These are phyloP conservation scores for Chrysochloris asiatica DNA, from an alignment of 2,113 vertebrate genomes.

Conservation along the genomic window DNA sequence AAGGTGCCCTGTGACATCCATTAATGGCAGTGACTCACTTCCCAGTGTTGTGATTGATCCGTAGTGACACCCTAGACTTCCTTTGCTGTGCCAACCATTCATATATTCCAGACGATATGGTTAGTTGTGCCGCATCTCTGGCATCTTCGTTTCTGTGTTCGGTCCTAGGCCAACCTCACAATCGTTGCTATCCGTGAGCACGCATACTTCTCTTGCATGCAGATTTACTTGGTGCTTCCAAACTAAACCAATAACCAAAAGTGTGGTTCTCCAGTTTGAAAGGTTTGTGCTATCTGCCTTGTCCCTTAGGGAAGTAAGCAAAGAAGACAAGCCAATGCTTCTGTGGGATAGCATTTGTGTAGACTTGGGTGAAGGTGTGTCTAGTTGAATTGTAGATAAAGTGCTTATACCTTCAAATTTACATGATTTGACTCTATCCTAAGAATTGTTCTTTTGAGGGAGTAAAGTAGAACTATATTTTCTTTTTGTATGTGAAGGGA, in stretches of 20 bases:
- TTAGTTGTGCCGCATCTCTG: conserved; percentile 42
- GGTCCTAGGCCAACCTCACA: too few relatives aligned
- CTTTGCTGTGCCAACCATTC: conserved; percentile 64
- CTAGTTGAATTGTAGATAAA: background rate
- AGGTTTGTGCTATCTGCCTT: background rate
- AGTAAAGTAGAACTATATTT: background rate
- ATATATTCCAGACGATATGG: background rate
- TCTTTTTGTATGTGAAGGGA: background rate
- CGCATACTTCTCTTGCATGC: conserved; percentile 66
- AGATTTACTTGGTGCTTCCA: conserved; percentile 23
- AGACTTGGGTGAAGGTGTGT: background rate
- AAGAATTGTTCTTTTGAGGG: conserved; percentile 12
- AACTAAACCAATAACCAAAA: background rate
- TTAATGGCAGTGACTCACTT: background rate
- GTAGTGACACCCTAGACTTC: too few relatives aligned
- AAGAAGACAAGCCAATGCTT: background rate
- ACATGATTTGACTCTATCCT: background rate
- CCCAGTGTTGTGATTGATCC: background rate
- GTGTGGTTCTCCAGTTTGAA: background rate
- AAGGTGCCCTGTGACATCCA: background rate
- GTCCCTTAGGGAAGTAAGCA: background rate
- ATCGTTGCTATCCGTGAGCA: too few relatives aligned
- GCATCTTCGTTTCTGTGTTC: conserved; percentile 18
- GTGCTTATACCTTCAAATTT: background rate
- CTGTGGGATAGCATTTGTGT: background rate